These are phyloP conservation scores for Spilogale gracilis DNA, from an alignment of 2,113 vertebrate species.

Conservation along the genomic window DNA sequence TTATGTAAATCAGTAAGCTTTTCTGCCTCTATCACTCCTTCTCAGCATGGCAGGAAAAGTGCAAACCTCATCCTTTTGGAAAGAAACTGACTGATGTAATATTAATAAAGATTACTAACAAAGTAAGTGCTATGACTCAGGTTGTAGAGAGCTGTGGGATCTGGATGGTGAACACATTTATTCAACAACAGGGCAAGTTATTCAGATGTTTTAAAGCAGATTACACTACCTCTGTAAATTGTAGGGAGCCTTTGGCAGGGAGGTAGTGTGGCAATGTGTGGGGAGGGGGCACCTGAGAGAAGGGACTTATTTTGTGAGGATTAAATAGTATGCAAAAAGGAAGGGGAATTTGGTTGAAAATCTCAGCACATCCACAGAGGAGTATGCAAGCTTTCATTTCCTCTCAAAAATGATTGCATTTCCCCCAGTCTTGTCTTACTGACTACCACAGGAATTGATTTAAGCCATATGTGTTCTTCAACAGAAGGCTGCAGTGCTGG, in stretches of 20 bases:
- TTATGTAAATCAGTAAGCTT: slow-evolving; percentile 86
- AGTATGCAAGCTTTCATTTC: background rate
- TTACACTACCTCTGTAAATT: slow-evolving; percentile 57
- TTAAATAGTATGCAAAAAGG: slow-evolving; percentile 65
- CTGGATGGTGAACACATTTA: slow-evolving; percentile 70
- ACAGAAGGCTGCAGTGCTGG: background rate
- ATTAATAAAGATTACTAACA: slow-evolving; percentile 88
- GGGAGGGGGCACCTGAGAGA: slow-evolving; percentile 45
- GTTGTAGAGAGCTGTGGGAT: slow-evolving; percentile 64
- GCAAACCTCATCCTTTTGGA: slow-evolving; percentile 80
- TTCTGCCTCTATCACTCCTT: slow-evolving; percentile 79
- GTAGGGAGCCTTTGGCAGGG: background rate
- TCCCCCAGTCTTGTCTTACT: slow-evolving; percentile 14
- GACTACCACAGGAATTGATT: background rate
- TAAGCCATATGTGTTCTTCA: background rate
- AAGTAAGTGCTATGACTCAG: slow-evolving; percentile 77
- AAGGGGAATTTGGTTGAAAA: slow-evolving; percentile 35
- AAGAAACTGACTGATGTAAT: slow-evolving; percentile 85
- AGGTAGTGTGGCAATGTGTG: background rate
- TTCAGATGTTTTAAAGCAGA: slow-evolving; percentile 47
- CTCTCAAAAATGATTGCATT: slow-evolving; percentile 22
- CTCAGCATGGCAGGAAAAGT: slow-evolving; percentile 82
- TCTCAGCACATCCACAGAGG: background rate
- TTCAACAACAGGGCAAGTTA: slow-evolving; percentile 58
- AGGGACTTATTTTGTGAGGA: slow-evolving; percentile 59